Evolutionary conservation across 2,113 vertebrate species (phyloP).

Genomic region (Himantopus leucocephalus): DNA sequence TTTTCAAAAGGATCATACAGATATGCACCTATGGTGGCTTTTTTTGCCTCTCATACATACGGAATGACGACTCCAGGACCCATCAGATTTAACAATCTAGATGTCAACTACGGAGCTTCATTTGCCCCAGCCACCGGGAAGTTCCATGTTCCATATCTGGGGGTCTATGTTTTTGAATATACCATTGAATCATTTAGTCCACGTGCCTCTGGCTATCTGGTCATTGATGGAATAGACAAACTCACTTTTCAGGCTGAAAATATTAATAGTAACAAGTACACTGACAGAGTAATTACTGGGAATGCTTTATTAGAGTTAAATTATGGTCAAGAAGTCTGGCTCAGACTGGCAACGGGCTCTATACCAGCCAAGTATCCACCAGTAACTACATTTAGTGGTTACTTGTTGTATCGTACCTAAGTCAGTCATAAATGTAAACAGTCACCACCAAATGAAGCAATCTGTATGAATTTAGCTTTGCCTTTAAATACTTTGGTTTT

Average conservation of each 20-base stretch:
- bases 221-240: conserved; percentile 80
- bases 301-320: conserved; percentile 82
- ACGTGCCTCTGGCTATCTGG: conserved; percentile 77
- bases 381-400: conserved; percentile 80
- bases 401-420: conserved; percentile 81
- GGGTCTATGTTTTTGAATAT: conserved; percentile 82
- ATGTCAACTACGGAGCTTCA: conserved; percentile 79
- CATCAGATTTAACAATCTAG: conserved; percentile 80
- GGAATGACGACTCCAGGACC: conserved; percentile 79
- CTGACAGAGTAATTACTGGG: conserved; percentile 74
- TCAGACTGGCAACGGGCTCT: conserved; percentile 73
- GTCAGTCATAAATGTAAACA: neutral
- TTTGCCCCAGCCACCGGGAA: conserved; percentile 79
- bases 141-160: conserved; percentile 79
- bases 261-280: conserved; percentile 47
- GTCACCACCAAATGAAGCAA: neutral
- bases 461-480: neutral
- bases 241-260: conserved; percentile 79
- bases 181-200: conserved; percentile 77
- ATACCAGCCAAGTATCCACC: conserved; percentile 79
- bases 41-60: conserved; percentile 78
- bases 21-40: conserved; percentile 82
- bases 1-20: conserved; percentile 83
- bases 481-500: neutral
- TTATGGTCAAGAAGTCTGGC: conserved; percentile 82